These are phyloP conservation scores for Drosophila bunnanda DNA, from an alignment of 2,888 invertebrate species.

Conservation along the genomic window DNA sequence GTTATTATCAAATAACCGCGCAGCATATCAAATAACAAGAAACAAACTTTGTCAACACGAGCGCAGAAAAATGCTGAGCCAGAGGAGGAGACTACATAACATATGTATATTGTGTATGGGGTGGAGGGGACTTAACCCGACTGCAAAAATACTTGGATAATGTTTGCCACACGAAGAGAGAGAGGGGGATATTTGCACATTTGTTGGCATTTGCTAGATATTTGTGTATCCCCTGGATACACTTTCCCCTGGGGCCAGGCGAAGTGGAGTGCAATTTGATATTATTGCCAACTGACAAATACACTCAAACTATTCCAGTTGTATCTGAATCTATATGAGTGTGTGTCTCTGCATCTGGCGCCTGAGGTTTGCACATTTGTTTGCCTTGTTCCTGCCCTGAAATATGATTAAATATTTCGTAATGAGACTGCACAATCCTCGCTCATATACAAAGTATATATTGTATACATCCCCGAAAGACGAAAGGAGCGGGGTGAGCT, in stretches of 20 bases:
- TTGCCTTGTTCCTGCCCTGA: constrained; percentile 58
- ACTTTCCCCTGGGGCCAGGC: constrained; percentile 26
- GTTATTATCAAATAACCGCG: constrained; percentile 80
- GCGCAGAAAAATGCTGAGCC: constrained; percentile 55
- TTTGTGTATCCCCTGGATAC: constrained; percentile 66
- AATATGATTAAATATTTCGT: constrained; percentile 79
- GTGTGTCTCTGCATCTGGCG: constrained; percentile 12
- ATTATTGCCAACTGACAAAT: constrained; percentile 80
- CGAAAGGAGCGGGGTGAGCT: constrained; percentile 31
- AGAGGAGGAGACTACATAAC: constrained; percentile 1
- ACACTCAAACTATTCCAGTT: constrained; percentile 60
- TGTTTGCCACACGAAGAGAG: constrained; percentile 55
- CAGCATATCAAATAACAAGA: constrained; percentile 74
- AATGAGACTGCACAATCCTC: constrained; percentile 72
- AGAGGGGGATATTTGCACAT: constrained; percentile 66
- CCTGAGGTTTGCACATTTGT: constrained; percentile 62
- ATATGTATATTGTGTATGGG: neutral
- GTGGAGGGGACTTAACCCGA: constrained; percentile 24
- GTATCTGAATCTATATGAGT: constrained; percentile 13
- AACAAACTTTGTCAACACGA: constrained; percentile 68
- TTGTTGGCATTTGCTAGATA: constrained; percentile 74
- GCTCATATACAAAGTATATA: neutral
- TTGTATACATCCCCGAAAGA: neutral
- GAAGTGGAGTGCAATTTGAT: constrained; percentile 78
- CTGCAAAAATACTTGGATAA: constrained; percentile 75